phyloP scores from a whole-genome alignment of 2,113 vertebrate species.

The Octodon degus region DNA sequence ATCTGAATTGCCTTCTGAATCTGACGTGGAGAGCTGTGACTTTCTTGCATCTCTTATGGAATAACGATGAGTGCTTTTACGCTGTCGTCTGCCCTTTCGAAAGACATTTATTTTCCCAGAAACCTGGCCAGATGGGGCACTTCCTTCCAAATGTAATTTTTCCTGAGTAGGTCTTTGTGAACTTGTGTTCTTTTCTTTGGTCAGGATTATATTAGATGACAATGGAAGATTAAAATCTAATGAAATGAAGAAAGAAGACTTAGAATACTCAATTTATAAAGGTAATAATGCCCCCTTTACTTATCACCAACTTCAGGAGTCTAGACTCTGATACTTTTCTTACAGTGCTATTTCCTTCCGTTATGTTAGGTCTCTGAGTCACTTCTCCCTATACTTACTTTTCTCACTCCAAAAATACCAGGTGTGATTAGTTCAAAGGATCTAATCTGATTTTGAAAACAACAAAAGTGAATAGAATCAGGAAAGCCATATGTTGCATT shows the following conservation, averaged over 20 bases:
- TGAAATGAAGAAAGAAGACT: conserved; percentile 71
- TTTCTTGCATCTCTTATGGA: conserved; percentile 93
- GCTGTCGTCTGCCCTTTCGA: conserved; percentile 88
- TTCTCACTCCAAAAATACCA: neutral
- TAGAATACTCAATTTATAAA: neutral
- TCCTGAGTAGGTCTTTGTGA: conserved; percentile 89
- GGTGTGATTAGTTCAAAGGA: neutral
- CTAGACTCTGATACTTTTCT: neutral
- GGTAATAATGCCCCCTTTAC: neutral
- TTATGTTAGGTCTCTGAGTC: neutral
- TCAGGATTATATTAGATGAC: conserved; percentile 87
- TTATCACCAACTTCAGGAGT: neutral
- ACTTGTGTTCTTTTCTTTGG: conserved; percentile 89
- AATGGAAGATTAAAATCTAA: conserved; percentile 93
- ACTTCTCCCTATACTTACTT: neutral
- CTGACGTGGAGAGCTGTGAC: conserved; percentile 95
- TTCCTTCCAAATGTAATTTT: conserved; percentile 87
- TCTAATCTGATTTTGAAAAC: conserved; percentile 24
- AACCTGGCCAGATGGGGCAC: conserved; percentile 74
- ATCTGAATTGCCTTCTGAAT: conserved; percentile 94
- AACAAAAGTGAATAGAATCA: conserved; percentile 17
- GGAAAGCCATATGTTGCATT: neutral
- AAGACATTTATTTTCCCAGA: conserved; percentile 85
- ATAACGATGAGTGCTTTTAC: conserved; percentile 91
- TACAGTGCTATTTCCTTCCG: neutral